These are phyloP conservation scores for Furnarius figulus DNA, from an alignment of 2,113 vertebrate genomes.

Conservation along the genomic window DNA sequence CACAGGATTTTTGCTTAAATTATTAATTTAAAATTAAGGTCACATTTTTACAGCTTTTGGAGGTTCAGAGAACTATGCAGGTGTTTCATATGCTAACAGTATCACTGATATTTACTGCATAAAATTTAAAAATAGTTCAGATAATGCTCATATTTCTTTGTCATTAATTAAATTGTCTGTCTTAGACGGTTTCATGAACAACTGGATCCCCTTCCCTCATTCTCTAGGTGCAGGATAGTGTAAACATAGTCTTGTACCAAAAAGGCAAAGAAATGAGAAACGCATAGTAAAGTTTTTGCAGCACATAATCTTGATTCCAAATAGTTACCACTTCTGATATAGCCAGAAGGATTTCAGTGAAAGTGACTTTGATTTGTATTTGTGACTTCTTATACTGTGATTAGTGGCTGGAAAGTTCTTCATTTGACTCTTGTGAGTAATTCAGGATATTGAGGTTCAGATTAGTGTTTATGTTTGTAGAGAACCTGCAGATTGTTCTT, in stretches of 20 bases:
- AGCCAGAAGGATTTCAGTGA: neutral
- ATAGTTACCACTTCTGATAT: neutral
- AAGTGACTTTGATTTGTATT: neutral
- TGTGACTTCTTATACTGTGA: neutral
- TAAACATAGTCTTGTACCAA: accelerated
- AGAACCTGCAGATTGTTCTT: neutral
- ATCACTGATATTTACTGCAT: neutral
- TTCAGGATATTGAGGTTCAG: neutral
- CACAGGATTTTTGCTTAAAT: neutral
- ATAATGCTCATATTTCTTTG: neutral
- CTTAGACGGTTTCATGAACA: neutral
- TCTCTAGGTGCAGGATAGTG: neutral
- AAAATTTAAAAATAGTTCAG: neutral
- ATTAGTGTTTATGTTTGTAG: neutral
- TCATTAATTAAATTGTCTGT: neutral
- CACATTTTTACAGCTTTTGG: neutral
- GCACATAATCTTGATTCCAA: neutral
- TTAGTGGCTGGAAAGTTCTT: neutral
- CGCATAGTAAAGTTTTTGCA: neutral
- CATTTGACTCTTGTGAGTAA: neutral
- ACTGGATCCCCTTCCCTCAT: neutral
- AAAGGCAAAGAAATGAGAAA: neutral
- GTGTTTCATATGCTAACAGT: neutral
- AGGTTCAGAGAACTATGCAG: neutral
- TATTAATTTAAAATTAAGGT: neutral